Evolutionary conservation across 2,888 invertebrate genomes (phyloP).

Genomic region (Coenonympha arcania): DNA sequence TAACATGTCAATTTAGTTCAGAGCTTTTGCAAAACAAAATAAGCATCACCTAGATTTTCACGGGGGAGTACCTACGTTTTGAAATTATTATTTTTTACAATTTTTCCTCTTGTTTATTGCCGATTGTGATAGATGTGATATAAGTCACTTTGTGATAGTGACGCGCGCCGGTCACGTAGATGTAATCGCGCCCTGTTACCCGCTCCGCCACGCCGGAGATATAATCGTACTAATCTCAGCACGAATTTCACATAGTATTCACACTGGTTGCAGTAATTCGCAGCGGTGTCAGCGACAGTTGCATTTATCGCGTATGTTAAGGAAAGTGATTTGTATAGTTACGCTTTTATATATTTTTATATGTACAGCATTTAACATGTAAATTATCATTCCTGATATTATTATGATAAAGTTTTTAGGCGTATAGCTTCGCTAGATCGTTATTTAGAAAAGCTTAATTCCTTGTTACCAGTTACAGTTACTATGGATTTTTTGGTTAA

Average conservation of each 20-base stretch:
- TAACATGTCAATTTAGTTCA: too few relatives aligned
- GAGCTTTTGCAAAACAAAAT: too few relatives aligned
- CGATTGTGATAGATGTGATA: conserved; percentile 71
- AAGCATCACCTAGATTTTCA: not conserved
- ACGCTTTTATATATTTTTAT: conserved; percentile 58
- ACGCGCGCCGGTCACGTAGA: not conserved
- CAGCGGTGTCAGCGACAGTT: conserved; percentile 55
- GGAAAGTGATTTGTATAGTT: conserved; percentile 67
- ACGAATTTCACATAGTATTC: conserved; percentile 57
- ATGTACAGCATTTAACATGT: conserved; percentile 66
- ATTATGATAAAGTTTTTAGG: conserved; percentile 21
- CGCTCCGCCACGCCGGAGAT: conserved; percentile 36
- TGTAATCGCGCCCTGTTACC: conserved; percentile 61
- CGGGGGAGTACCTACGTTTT: conserved; percentile 1
- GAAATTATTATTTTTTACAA: conserved; percentile 5
- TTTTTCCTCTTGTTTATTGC: conserved; percentile 40
- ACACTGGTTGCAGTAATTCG: conserved; percentile 45
- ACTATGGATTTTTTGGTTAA: conserved; percentile 41
- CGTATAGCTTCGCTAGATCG: conserved; percentile 30
- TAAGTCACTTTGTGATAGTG: too few relatives aligned
- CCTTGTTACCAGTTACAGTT: conserved; percentile 69
- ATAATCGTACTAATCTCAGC: conserved; percentile 43
- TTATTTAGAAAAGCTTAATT: conserved; percentile 39
- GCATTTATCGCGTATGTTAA: conserved; percentile 67
- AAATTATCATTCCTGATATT: conserved; percentile 63